Evolutionary conservation across 2,888 invertebrate species (phyloP), one percentile per base, ranked within the genome.

Genomic region (Orthonevra nobilis): DNA sequence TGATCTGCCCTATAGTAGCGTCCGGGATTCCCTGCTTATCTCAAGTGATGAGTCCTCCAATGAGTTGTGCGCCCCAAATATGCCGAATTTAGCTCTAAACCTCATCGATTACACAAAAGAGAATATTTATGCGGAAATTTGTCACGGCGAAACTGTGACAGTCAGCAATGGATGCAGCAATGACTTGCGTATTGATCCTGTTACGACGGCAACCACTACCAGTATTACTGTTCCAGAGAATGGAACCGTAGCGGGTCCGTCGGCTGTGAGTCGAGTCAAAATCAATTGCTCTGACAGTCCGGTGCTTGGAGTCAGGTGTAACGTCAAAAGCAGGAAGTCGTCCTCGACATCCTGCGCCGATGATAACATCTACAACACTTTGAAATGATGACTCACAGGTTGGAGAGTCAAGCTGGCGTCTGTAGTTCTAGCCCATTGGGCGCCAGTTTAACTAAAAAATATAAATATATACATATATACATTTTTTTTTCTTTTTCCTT

Each of bases 71-170:
- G 66, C 81, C 2, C 83, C 83, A 12, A 83, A 82, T 83, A 34
- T 64, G 75, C 40, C 81, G 3, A 66, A 79, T 42, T 40, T 79
- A 40, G 83, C 84, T 3, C 75, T 84, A 20, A 81, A 85, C 36
- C 73, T 83, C 34, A 73, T 84, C 50, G 87, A 88, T 38, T 87
- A 88, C 68, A 83, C 87, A 26, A 88, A 92, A 84, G 93, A 93
- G 83, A 93, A 93, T 83, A 93, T 93, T 83, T 93, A 93, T 84
- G 93, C 93, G 50, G 93, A 93, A 87, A 93, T 93, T 69, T 93
- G 93, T 79, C 86, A 87, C 30, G 82, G 83, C 19, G 84, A 84
- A 54, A 82, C 82, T 9, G 42, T 63, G 5, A 72, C 66, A 3
- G 36, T 63, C n/a, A 69, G 40, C 44, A 61, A 30, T 34, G 34